Conservation (phyloP, 1,140 invertebrate species). For the Nixonia krombeini region DNA sequence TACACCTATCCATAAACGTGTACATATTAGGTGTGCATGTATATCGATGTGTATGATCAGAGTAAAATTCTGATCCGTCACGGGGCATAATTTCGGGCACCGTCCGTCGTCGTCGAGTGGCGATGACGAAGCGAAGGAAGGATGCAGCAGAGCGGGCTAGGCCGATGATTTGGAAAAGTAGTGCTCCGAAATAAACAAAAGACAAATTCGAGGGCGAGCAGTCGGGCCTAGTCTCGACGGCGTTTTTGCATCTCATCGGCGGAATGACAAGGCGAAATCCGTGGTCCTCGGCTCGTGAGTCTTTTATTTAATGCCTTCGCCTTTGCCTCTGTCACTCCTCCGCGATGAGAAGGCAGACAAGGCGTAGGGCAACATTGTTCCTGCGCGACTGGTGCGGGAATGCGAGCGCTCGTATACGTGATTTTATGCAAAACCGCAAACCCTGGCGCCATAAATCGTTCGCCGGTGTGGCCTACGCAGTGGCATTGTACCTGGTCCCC, state of each 20-base stretch:
- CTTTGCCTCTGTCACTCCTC: conserved; percentile 43
- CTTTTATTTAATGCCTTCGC: conserved; percentile 36
- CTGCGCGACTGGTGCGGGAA: conserved; percentile 26
- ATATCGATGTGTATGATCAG: neutral
- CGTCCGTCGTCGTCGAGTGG: conserved; percentile 4
- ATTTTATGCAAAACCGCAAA: conserved; percentile 51
- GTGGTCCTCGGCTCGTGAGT: conserved; percentile 15
- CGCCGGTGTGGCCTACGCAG: conserved; percentile 41
- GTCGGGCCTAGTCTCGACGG: conserved; percentile 1
- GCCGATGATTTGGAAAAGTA: conserved; percentile 18
- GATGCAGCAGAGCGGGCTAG: conserved; percentile 27
- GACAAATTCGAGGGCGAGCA: conserved; percentile 2
- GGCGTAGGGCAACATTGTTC: conserved; percentile 45
- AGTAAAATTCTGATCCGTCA: conserved; percentile 34
- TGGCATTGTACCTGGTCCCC: conserved; percentile 22
- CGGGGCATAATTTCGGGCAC: conserved; percentile 31
- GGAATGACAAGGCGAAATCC: conserved; percentile 42
- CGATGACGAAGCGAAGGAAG: neutral
- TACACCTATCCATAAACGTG: too few relatives aligned
- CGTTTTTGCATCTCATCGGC: conserved; percentile 32
- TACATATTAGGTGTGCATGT: too few relatives aligned
- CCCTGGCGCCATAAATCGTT: conserved; percentile 47
- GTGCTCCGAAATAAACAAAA: conserved; percentile 14
- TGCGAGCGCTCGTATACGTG: conserved; percentile 43
- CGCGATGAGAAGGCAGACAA: conserved; percentile 41